Evolutionary conservation across 2,888 invertebrate genomes (phyloP), one percentile per base, ranked within the genome.

Genomic region (Euproctis similis): DNA sequence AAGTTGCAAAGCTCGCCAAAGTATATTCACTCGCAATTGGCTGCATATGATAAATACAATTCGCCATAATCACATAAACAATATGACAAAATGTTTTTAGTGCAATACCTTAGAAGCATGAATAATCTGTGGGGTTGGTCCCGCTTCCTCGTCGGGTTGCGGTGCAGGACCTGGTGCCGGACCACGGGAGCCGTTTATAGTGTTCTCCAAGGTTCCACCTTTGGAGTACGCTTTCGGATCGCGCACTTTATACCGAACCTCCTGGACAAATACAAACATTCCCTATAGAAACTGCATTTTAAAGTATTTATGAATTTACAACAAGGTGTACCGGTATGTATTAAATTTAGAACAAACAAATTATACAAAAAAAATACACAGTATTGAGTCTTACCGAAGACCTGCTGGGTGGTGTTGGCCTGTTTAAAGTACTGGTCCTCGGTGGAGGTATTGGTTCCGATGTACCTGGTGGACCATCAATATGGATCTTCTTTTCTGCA

Each of bases 211-310:
- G 12, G 94, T 94, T 24, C 95, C 95, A 32, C 95, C 95, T 85
- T 95, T 96, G 64, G 94, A 94, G 85, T 95, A 94, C 72, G 92
- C 94, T 86, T 95, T 95, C 27, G 95, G 95, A 87, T 96, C 95
- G 86, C 95, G 94, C 48, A 95, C 94, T 87, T 96, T 96, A 87
- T 94, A 96, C 72, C 95, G 92, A 81, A 96, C 95, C 90, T 95
- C 95, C 95, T 95, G 91, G 86, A 75, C 30, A 34, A 24, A 24
- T 26, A 14, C 8, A 30, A 28, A 13, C 3, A 24, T n/a, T 29
- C 12, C 26, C 29, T 29, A 23, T 23, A 33, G 16, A 14, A 14
- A 4, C 6, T 14, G 14, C 6, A 14, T n/a, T n/a, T n/a, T n/a
- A n/a, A n/a, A n/a, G n/a, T n/a, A n/a, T n/a, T n/a, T n/a, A n/a